Percentiles rank a stretch among this genome's conserved stretches.
Evolutionary conservation across 2,888 invertebrate genomes (phyloP).

Genomic region (Piscicola geometra): DNA sequence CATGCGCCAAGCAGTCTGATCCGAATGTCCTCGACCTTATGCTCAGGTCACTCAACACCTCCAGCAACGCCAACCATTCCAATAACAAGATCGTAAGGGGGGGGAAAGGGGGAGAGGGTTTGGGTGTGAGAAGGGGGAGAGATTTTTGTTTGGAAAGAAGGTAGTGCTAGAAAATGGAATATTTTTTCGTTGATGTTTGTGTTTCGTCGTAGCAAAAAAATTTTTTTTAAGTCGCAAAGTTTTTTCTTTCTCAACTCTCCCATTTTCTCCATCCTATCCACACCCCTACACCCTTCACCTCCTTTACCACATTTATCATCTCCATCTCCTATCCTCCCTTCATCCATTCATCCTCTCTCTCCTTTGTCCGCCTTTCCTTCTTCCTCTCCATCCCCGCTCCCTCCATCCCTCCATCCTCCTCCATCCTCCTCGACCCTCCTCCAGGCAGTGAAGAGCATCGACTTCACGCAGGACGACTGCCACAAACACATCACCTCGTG

Average conservation of each 20-base stretch:
- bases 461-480: constrained; percentile 61
- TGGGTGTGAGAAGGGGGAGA: too few species aligned
- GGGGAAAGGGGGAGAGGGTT: too few species aligned
- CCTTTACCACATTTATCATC: background rate
- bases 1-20: constrained; percentile 85
- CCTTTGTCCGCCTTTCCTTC: background rate
- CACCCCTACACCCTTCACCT: too few species aligned
- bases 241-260: too few species aligned
- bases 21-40: constrained; percentile 72
- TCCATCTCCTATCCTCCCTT: background rate
- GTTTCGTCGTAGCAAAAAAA: background rate
- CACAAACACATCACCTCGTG: constrained; percentile 88
- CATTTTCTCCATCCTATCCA: too few species aligned
- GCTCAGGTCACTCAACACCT: constrained; percentile 64
- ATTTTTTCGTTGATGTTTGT: too few species aligned
- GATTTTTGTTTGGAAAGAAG: too few species aligned
- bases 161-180: too few species aligned
- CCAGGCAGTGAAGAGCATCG: constrained; percentile 68
- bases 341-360: too few species aligned
- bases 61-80: constrained; percentile 67
- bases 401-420: background rate
- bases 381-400: background rate
- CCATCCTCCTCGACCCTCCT: constrained; percentile 6
- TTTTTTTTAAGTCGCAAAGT: too few species aligned
- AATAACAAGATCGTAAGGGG: constrained; percentile 45